Base-by-base conservation (phyloP, 2,797 vertebrate species). In the Phrynocephalus vlangalii region DNA sequence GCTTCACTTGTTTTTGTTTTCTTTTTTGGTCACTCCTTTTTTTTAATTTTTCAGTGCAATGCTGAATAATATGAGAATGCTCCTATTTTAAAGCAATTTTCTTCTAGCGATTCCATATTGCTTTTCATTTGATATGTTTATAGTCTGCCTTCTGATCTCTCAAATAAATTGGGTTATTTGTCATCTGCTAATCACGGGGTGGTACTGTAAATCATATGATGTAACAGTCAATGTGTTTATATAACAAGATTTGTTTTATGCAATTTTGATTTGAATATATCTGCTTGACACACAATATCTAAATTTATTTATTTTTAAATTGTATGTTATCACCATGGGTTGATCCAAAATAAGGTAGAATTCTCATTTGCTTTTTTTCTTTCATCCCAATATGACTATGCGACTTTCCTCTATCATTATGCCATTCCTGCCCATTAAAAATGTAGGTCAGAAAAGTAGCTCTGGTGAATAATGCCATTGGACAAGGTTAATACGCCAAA, bases 401-500 rank as follows among this genome's bases (percentile, higher is more conserved):
- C 78, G 8, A 30, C 22, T 79, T 79, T 8, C 20, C 9, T 30
- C n/a, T 79, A 20, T 8, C 9, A 63, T 7, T 33, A 79, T 33
- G 30, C n/a, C 9, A 20, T 28, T 30, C 3, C 20, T 5, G 20
- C 30, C 20, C n/a, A 79, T 79, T 60, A 63, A 33, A 79, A 79
- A 79, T 79, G n/a, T 79, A 79, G 78, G 78, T 79, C 78, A 79
- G n/a, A 79, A 79, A 50, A n/a, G 7, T 22, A 79, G 15, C 20
- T 79, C 78, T 63, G 30, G 20, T 33, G 30, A 63, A 63, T 63
- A 79, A 79, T 79, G 78, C 18, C 52, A 33, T 60, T 5, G 30
- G 78, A 63, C 78, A 79, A 22, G 30, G 8, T 3, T 79, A 79
- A 79, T 33, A 63, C 52, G 33, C 10, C 60, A 79, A 44, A 44